Conservation (phyloP, 2,113 vertebrate species). For the Pongo pygmaeus region DNA sequence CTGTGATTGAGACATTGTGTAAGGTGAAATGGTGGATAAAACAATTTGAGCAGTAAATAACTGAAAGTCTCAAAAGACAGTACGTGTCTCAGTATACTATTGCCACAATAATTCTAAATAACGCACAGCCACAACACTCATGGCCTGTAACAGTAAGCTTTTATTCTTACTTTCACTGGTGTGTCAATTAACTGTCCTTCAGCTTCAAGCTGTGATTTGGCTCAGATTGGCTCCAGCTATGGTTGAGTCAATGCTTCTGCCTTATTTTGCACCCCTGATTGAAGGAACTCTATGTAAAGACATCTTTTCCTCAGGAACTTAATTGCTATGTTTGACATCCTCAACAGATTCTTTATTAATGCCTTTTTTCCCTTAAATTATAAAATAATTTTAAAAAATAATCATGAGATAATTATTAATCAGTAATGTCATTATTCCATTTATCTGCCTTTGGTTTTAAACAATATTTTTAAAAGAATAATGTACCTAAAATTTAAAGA, state of each 20-base stretch:
- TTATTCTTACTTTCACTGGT: background rate
- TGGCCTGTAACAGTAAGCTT: background rate
- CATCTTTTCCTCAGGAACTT: background rate
- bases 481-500: background rate
- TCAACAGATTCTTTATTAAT: background rate
- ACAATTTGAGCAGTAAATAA: conserved; percentile 34
- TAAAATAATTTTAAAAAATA: background rate
- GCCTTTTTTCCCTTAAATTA: background rate
- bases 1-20: background rate
- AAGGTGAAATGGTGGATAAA: conserved; percentile 34
- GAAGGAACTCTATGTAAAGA: background rate
- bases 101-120: background rate
- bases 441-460: background rate
- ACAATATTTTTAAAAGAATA: background rate
- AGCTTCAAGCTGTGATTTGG: background rate
- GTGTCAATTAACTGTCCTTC: background rate
- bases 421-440: background rate
- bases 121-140: background rate
- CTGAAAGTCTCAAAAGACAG: background rate
- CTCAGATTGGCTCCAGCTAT: background rate
- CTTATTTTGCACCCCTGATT: background rate
- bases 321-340: background rate
- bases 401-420: background rate
- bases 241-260: background rate
- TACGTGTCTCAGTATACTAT: background rate